phyloP scores from a whole-genome alignment of 2,888 invertebrate species.

The Yponomeuta evonymella region DNA sequence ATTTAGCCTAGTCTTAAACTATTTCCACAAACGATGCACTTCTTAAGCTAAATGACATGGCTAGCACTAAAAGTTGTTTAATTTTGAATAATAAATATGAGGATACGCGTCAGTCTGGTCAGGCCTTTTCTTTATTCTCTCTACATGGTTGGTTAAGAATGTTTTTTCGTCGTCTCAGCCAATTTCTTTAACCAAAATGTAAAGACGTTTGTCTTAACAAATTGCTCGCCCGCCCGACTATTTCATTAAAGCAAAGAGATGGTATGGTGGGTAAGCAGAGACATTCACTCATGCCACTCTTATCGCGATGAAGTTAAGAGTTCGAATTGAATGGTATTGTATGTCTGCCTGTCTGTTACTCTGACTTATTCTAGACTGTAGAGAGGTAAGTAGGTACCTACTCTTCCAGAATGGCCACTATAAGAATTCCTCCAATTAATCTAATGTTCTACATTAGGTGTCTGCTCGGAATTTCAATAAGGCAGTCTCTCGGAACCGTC shows the following conservation, averaged over 20 bases:
- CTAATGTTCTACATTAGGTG: constrained; percentile 6
- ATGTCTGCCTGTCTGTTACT: not conserved
- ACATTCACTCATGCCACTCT: not conserved
- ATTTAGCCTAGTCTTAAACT: too few relatives aligned
- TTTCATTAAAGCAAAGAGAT: constrained; percentile 52
- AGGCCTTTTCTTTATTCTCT: not conserved
- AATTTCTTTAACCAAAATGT: constrained; percentile 8
- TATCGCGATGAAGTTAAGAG: not conserved
- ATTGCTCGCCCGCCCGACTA: constrained; percentile 29
- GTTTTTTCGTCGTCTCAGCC: not conserved
- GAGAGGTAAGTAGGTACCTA: not conserved
- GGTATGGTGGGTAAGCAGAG: constrained; percentile 15
- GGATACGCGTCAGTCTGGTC: not conserved
- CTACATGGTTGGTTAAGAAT: constrained; percentile 3
- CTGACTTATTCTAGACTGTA: not conserved
- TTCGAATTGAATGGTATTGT: not conserved
- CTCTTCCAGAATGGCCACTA: constrained; percentile 29
- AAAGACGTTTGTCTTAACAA: constrained; percentile 37
- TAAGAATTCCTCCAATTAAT: constrained; percentile 14
- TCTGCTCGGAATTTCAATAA: constrained; percentile 7
- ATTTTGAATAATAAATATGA: not conserved
- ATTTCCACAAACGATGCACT: too few relatives aligned
- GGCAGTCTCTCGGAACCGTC: not conserved
- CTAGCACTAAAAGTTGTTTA: not conserved
- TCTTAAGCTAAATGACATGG: too few relatives aligned